phyloP scores from a whole-genome alignment of 2,888 invertebrate genomes.

The Melangyna quadrimaculata region DNA sequence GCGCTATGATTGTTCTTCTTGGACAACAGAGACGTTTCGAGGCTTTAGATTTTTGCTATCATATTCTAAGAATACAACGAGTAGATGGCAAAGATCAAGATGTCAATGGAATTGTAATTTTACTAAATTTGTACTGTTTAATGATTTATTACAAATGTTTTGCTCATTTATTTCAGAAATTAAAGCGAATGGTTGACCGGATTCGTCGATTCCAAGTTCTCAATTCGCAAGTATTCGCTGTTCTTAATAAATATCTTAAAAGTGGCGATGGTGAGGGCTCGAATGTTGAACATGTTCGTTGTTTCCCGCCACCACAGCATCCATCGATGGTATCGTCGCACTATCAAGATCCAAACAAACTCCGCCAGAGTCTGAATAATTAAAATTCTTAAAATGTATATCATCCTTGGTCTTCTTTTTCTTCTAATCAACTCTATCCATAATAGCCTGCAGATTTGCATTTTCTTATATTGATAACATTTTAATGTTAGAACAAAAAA shows the following conservation, averaged over 20 bases:
- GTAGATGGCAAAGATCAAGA: constrained; percentile 97
- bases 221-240: constrained; percentile 98
- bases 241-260: constrained; percentile 95
- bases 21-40: constrained; percentile 98
- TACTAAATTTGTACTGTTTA: no score
- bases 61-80: constrained; percentile 96
- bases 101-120: constrained; percentile 96
- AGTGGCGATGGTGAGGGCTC: constrained; percentile 90
- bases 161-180: constrained; percentile 88
- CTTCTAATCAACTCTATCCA: constrained; percentile 46
- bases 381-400: constrained; percentile 63
- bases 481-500: neutral
- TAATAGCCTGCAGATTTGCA: constrained; percentile 45
- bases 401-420: constrained; percentile 3
- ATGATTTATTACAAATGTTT: no score
- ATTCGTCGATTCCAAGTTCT: constrained; percentile 98
- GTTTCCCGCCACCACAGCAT: constrained; percentile 97
- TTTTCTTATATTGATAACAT: constrained; percentile 24
- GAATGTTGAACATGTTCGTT: constrained; percentile 97
- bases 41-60: constrained; percentile 98
- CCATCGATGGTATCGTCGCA: constrained; percentile 84
- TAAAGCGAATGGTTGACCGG: constrained; percentile 98
- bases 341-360: constrained; percentile 84
- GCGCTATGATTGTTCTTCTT: constrained; percentile 96
- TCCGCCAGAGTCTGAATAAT: constrained; percentile 81